These are phyloP conservation scores for Elephas maximus DNA, from an alignment of 2,113 vertebrate species.

Conservation along the genomic window DNA sequence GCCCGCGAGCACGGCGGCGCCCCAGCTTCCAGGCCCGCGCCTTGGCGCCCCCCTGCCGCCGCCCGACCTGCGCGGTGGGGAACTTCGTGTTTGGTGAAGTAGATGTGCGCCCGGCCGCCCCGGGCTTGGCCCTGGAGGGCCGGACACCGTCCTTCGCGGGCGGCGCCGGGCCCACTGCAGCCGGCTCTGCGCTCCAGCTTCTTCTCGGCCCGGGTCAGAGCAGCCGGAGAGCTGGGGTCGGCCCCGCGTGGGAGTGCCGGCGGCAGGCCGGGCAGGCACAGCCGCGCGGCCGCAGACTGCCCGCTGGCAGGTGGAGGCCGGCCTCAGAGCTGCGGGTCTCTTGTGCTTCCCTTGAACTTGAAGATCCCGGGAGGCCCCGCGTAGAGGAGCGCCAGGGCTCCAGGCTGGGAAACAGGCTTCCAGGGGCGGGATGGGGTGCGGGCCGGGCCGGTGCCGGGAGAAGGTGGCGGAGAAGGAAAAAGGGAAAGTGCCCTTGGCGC, in stretches of 20 bases:
- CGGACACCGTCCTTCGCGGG: neutral
- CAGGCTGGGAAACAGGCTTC: conserved; percentile 4
- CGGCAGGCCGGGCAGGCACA: neutral
- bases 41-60: neutral
- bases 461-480: neutral
- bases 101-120: neutral
- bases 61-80: neutral
- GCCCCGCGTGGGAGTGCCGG: neutral
- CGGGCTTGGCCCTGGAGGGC: neutral
- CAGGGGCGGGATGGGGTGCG: neutral
- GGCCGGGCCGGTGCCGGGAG: neutral
- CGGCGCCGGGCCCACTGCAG: neutral
- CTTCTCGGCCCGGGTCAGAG: neutral
- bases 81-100: too few relatives aligned
- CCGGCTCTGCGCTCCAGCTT: neutral
- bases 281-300: neutral
- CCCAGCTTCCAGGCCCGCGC: neutral
- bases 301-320: conserved; percentile 25
- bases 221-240: neutral
- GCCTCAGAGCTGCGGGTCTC: neutral
- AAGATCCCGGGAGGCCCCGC: neutral
- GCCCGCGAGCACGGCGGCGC: neutral
- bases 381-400: neutral
- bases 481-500: neutral
- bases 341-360: neutral